A percentile compares a stretch with the other conserved stretches of the same genome.
phyloP scores from a whole-genome alignment of 2,797 vertebrate species.

The Paramormyrops hopkinsi region DNA sequence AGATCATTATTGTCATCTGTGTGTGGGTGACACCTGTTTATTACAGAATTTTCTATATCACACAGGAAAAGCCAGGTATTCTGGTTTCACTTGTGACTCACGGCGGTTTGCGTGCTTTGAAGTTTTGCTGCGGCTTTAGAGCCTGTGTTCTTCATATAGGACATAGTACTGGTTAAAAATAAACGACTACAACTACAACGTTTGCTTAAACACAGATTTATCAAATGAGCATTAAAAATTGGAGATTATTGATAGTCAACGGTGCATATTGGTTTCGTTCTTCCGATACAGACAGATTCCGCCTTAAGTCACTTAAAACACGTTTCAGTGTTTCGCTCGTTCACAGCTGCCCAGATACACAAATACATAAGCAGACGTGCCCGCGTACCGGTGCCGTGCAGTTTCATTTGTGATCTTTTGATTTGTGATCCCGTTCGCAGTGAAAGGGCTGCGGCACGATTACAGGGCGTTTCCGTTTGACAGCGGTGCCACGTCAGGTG shows the following conservation, averaged over 20 bases:
- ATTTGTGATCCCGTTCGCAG: background rate
- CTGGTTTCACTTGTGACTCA: background rate
- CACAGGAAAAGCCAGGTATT: background rate
- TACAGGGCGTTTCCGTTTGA: background rate
- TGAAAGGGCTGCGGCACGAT: too few species aligned
- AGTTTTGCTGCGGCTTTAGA: background rate
- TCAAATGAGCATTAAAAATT: background rate
- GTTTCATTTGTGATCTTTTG: background rate
- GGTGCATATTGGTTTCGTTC: background rate
- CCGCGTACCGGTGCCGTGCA: background rate
- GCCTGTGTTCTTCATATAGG: background rate
- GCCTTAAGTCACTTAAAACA: background rate
- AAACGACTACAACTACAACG: background rate
- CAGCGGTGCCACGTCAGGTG: constrained; percentile 6
- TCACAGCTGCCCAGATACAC: background rate
- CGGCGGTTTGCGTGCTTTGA: background rate
- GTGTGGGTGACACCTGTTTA: background rate
- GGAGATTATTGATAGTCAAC: background rate
- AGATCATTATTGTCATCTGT: background rate
- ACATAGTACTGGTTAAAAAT: background rate
- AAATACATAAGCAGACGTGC: background rate
- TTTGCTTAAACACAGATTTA: background rate
- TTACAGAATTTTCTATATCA: background rate
- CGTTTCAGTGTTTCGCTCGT: background rate
- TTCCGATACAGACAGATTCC: background rate